Base-by-base conservation (phyloP, 2,888 invertebrate genomes). In the Eupithecia subumbrata region DNA sequence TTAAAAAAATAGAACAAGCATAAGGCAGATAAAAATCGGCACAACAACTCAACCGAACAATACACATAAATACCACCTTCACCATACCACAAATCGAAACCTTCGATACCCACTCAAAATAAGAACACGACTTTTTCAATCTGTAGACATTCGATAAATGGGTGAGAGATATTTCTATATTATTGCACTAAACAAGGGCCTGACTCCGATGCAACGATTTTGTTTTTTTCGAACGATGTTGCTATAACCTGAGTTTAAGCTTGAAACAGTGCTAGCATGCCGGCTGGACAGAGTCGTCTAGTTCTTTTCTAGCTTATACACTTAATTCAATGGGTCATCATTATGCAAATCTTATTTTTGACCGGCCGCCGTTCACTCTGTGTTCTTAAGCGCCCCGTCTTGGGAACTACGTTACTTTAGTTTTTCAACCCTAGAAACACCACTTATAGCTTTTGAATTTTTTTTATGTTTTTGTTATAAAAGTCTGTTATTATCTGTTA, bases 91-190 rank as follows among this genome's bases (percentile, higher is more conserved):
- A 74, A 76, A 76, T 76, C 73, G 76, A 71, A 68, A 71, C 56
- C 43, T 72, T 25, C 68, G n/a, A 40, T 68, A 66, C 74, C 76
- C 69, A 77, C 66, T 72, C 75, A 78, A 71, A 79, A 79, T 75
- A 79, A 78, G 69, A 72, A 72, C 75, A 73, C 73, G 72, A 79
- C 74, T 82, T 84, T 82, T 83, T 85, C 82, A 87, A 80, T 81
- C 74, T 73, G 81, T 79, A 74, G 77, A 75, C 75, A 87, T 89
- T 88, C 84, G 85, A 87, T 88, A 84, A 85, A 82, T 86, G 87
- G 87, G 88, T 87, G 86, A 86, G 87, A 89, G 87, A 86, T 89
- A 89, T 88, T 88, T 86, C 75, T 69, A 72, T 74, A 88, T 89
- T 87, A 89, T 86, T 84, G 90, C 85, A 88, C 85, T 88, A 89